Evolutionary conservation across 92 coral and sea anemone genomes (phyloP).

Genomic region (Siderastrea radians): DNA sequence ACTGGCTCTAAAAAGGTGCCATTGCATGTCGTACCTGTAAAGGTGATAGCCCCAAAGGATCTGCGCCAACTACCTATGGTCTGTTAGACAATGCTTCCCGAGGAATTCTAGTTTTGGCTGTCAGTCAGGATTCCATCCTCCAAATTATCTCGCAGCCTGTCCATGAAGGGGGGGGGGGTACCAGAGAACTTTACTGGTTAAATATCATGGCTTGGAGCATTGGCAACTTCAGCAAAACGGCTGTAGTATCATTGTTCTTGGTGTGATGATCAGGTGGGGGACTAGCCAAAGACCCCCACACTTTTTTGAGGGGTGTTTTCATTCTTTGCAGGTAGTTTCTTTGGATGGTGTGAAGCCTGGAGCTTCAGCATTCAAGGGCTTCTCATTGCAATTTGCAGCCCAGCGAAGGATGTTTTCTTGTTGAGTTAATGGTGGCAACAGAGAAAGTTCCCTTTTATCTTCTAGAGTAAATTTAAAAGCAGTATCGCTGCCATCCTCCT

Average conservation of each 20-base stretch:
- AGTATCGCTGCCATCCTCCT: background rate
- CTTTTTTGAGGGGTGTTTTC: too few species aligned
- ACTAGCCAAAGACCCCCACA: too few species aligned
- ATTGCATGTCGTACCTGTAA: constrained; percentile 29
- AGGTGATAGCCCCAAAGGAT: constrained; percentile 41
- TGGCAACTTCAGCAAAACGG: constrained; percentile 51
- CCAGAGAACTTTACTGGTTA: constrained; percentile 65
- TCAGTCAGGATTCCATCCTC: constrained; percentile 58
- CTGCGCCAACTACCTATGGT: constrained; percentile 54
- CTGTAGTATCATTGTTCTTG: background rate
- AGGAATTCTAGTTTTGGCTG: constrained; percentile 62
- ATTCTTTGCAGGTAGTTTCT: too few species aligned
- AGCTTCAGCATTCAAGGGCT: background rate
- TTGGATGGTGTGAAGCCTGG: background rate
- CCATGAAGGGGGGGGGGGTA: constrained; percentile 58
- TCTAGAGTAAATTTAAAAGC: too few species aligned
- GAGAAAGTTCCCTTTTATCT: too few species aligned
- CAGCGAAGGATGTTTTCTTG: background rate
- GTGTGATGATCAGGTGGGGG: background rate
- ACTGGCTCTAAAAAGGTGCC: too few species aligned
- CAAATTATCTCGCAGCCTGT: constrained; percentile 51
- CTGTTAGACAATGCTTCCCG: too few species aligned
- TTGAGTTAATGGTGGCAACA: background rate
- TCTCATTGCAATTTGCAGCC: background rate
- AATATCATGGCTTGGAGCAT: constrained; percentile 54